Evolutionary conservation across 2,113 vertebrate genomes (phyloP), one percentile per base, ranked within the genome.

Genomic region (Syngnathus floridae): DNA sequence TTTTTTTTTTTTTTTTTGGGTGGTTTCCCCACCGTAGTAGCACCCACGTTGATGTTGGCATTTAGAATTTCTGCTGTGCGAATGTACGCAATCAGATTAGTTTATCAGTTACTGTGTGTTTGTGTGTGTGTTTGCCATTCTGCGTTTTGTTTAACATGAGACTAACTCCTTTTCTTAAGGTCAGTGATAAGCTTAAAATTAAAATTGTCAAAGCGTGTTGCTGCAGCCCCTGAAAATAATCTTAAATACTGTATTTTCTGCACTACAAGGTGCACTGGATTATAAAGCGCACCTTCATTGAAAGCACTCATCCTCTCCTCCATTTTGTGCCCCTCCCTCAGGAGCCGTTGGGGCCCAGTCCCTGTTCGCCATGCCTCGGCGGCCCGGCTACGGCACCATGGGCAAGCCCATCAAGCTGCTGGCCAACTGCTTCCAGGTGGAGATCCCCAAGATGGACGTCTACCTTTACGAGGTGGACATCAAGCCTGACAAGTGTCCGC

Each of bases 341-440:
- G 96, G 93, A 97, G 95, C 93, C 86, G 94, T 94, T 91, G 95
- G 95, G 95, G 95, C 96, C 78, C 96, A 97, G 95, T 93, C 96
- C 95, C 95, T 98, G 66, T 96, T 99, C 90, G 89, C 95, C 90
- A 93, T 98, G 92, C 97, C 97, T 81, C 93, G 95, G 84, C 93
- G 97, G 77, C 97, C 97, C 70, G 96, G 96, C 90, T 98, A 95
- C 95, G 96, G 96, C 93, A 97, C 96, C 88, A 96, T 98, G 94
- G 96, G 95, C 83, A 99, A 99, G 83, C 95, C 95, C 88, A 99
- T 99, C 93, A 99, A 98, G 89, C 92, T 97, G 90, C 90, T 98
- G 94, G 97, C 97, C 92, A 98, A 98, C 91, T 98, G 96, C 93
- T 99, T 98, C 92, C 95, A 98, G 93, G 97, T 98, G 92, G 96